These are phyloP conservation scores for Notodonta ziczac DNA, from an alignment of 2,888 invertebrate species.

Conservation along the genomic window DNA sequence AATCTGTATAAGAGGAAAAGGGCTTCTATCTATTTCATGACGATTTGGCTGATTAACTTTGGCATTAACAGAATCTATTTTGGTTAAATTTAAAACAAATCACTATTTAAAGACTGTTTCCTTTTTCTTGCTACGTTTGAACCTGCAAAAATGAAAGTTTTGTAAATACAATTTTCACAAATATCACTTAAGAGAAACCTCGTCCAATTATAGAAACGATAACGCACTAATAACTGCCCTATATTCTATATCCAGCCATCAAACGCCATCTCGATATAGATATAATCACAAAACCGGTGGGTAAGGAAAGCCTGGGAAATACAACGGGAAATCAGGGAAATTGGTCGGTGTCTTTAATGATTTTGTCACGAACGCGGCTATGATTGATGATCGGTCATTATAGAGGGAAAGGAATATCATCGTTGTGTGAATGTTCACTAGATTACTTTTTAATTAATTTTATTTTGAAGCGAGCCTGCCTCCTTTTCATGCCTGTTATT, in stretches of 20 bases:
- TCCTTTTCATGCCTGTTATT: too few relatives aligned
- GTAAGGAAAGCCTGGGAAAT: conserved; percentile 49
- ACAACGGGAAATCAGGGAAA: conserved; percentile 41
- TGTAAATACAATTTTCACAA: too few relatives aligned
- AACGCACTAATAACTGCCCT: conserved; percentile 3
- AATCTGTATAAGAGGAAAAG: too few relatives aligned
- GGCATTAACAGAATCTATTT: too few relatives aligned
- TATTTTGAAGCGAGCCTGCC: background rate
- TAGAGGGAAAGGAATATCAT: background rate
- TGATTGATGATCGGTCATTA: conserved; percentile 30
- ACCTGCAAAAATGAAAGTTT: too few relatives aligned
- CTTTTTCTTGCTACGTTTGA: too few relatives aligned
- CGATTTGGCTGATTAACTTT: too few relatives aligned
- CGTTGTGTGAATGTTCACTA: conserved; percentile 23
- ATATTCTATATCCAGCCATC: conserved; percentile 1
- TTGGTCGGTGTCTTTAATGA: conserved; percentile 20
- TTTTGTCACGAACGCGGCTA: conserved; percentile 25
- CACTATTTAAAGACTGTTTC: too few relatives aligned
- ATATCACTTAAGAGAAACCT: background rate
- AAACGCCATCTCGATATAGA: conserved; percentile 15
- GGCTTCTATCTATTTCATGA: too few relatives aligned
- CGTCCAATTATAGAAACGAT: background rate
- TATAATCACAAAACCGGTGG: conserved; percentile 31
- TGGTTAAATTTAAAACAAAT: too few relatives aligned
- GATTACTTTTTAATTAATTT: conserved; percentile 21